A percentile compares a stretch with the other conserved stretches of the same genome.
Conservation (phyloP, 2,113 vertebrate species). For the Phalacrocorax brasilianus region DNA sequence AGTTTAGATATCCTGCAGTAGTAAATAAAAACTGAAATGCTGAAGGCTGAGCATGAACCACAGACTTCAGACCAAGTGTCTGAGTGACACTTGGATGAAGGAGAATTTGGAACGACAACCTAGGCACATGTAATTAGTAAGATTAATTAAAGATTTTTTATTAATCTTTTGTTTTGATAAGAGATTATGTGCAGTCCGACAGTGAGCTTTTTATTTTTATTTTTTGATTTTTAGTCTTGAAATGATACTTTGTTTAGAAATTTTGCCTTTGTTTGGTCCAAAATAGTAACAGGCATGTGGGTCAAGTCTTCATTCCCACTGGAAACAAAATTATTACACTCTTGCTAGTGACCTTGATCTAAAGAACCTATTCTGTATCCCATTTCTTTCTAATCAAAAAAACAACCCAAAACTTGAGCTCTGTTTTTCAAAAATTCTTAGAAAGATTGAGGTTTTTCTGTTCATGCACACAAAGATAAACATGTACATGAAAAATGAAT, state of each 20-base stretch:
- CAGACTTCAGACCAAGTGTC: background rate
- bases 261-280: background rate
- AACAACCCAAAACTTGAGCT: background rate
- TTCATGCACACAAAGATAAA: background rate
- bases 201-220: background rate
- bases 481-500: constrained; percentile 3
- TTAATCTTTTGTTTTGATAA: background rate
- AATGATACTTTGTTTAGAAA: background rate
- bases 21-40: background rate
- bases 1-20: background rate
- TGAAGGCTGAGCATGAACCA: background rate
- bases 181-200: background rate
- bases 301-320: background rate
- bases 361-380: background rate
- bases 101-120: background rate
- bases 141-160: background rate
- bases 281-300: background rate
- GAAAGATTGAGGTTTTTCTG: background rate
- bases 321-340: background rate
- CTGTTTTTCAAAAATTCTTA: background rate
- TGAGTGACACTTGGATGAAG: background rate
- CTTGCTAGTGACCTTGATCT: background rate
- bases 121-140: background rate
- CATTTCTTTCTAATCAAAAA: background rate
- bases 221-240: background rate